Conservation (phyloP, 2,113 vertebrate species). For the Aplodontia rufa region DNA sequence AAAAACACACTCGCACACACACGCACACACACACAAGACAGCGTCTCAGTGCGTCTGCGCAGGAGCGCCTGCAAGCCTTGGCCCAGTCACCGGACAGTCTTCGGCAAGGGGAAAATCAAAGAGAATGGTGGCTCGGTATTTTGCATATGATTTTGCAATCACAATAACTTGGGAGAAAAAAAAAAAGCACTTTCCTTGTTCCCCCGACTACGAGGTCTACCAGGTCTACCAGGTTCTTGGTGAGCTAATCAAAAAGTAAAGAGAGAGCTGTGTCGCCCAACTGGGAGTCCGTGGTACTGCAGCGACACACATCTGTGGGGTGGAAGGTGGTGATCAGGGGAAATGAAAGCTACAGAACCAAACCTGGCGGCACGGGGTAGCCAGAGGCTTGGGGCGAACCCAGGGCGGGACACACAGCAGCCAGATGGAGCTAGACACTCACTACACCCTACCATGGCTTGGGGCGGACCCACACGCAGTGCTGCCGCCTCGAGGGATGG, state of each 20-base stretch:
- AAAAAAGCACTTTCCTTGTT: constrained; percentile 92
- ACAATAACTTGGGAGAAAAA: constrained; percentile 89
- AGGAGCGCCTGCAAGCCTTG: constrained; percentile 81
- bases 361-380: constrained; percentile 88
- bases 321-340: constrained; percentile 74
- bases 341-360: constrained; percentile 74
- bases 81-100: constrained; percentile 84
- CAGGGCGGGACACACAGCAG: constrained; percentile 79
- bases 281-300: constrained; percentile 71
- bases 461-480: constrained; percentile 87
- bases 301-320: constrained; percentile 64
- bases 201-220: too few species aligned
- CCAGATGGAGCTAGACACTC: constrained; percentile 67
- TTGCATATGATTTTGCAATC: constrained; percentile 89
- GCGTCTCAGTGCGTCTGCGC: too few species aligned
- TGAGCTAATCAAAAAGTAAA: constrained; percentile 44
- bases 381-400: constrained; percentile 90
- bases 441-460: constrained; percentile 74
- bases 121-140: constrained; percentile 90
- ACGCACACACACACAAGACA: too few species aligned
- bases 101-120: constrained; percentile 86
- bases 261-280: constrained; percentile 79
- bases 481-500: constrained; percentile 83
- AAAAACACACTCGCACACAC: too few species aligned
- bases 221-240: constrained; percentile 85